Evolutionary conservation across 2,888 invertebrate species (phyloP).

Genomic region (Clitarchus hookeri): DNA sequence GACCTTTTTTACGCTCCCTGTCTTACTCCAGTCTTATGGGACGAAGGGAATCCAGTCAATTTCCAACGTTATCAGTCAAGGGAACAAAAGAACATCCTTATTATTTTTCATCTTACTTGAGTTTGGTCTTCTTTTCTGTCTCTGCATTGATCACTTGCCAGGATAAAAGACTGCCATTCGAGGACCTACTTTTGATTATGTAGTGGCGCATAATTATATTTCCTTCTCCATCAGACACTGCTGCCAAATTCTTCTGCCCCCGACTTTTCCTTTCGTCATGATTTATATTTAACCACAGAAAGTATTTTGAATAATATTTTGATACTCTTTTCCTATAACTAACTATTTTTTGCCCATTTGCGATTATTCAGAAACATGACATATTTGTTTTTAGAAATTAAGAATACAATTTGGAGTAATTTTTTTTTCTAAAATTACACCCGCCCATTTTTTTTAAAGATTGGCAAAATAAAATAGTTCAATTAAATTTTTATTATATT

Average conservation of each 20-base stretch:
- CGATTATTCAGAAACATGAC: too few relatives aligned
- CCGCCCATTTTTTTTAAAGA: too few relatives aligned
- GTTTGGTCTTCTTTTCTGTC: conserved; percentile 16
- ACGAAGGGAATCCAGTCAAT: conserved; percentile 23
- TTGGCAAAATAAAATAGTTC: too few relatives aligned
- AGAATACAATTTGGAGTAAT: too few relatives aligned
- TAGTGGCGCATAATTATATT: conserved; percentile 16
- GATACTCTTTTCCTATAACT: too few relatives aligned
- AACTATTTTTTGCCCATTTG: too few relatives aligned
- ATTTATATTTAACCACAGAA: too few relatives aligned
- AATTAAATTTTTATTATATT: too few relatives aligned
- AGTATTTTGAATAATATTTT: too few relatives aligned
- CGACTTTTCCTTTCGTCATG: not conserved
- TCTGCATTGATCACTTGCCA: conserved; percentile 19
- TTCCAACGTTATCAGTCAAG: conserved; percentile 19
- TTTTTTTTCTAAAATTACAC: too few relatives aligned
- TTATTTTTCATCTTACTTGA: conserved; percentile 16
- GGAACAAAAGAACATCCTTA: conserved; percentile 17
- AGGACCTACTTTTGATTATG: conserved; percentile 20
- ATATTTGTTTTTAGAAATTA: too few relatives aligned
- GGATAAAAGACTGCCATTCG: conserved; percentile 18
- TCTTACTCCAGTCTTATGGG: not conserved
- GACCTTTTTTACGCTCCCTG: not conserved
- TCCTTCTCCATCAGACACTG: not conserved
- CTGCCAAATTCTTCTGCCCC: not conserved